Conservation (phyloP, 2,888 invertebrate genomes). For the Andrena flavipes region DNA sequence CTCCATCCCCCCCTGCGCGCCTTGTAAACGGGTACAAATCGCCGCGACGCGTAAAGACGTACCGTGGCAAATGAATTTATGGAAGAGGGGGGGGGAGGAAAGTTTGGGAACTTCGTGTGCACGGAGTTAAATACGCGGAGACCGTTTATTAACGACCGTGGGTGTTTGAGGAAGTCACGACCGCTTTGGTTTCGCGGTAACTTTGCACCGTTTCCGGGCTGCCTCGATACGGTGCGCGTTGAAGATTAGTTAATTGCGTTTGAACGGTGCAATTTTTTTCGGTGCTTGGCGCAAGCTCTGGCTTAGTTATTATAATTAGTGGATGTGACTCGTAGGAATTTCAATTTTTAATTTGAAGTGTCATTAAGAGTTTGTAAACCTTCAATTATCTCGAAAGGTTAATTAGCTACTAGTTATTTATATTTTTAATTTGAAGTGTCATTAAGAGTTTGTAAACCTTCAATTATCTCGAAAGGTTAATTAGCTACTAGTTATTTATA, state of each 20-base stretch:
- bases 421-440: too few species aligned
- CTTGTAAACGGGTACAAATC: constrained; percentile 38
- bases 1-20: neutral
- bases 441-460: too few species aligned
- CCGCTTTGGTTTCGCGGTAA: neutral
- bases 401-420: too few species aligned
- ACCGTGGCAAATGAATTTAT: constrained; percentile 53
- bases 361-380: too few species aligned
- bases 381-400: too few species aligned
- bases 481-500: too few species aligned
- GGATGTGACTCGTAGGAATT: too few species aligned
- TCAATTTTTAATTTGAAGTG: too few species aligned
- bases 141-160: constrained; percentile 23
- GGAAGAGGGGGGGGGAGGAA: constrained; percentile 15
- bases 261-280: too few species aligned
- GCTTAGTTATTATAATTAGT: too few species aligned
- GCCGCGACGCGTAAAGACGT: constrained; percentile 36
- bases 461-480: too few species aligned
- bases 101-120: constrained; percentile 21
- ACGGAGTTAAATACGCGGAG: constrained; percentile 11
- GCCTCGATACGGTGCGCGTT: neutral
- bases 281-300: too few species aligned
- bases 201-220: neutral
- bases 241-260: neutral
- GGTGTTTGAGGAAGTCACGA: constrained; percentile 10